Conservation (phyloP, 2,113 vertebrate species). For the Pterocles gutturalis region DNA sequence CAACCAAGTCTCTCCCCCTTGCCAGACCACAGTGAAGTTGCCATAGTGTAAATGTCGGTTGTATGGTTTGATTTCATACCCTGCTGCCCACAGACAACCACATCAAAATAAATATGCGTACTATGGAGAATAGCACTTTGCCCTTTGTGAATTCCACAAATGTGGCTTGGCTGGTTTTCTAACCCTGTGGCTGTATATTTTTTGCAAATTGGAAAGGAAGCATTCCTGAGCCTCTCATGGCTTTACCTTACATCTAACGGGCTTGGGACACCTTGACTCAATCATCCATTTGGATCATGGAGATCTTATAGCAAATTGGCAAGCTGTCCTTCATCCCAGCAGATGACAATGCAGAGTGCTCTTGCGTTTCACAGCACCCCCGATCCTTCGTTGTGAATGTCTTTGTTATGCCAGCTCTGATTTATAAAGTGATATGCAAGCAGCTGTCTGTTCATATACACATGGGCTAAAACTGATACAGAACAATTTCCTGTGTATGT, state of each 20-base stretch:
- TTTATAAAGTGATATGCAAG: neutral
- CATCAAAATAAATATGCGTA: slow-evolving; percentile 28
- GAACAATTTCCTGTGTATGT: neutral
- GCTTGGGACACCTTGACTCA: neutral
- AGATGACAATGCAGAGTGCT: neutral
- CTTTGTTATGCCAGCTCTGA: neutral
- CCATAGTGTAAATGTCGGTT: neutral
- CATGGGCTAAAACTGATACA: neutral
- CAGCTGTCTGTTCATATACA: neutral
- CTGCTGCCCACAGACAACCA: neutral
- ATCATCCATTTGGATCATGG: neutral
- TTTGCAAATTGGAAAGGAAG: neutral
- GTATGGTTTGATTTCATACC: slow-evolving; percentile 12
- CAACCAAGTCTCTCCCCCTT: neutral
- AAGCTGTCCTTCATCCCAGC: neutral
- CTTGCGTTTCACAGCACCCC: neutral
- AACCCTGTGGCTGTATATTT: neutral
- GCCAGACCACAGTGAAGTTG: neutral
- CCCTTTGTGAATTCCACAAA: neutral
- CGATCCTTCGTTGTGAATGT: fast-evolving
- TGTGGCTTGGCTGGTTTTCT: neutral
- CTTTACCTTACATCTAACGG: neutral
- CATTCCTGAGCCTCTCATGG: neutral
- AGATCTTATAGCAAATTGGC: neutral
- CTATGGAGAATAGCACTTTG: neutral